A percentile compares a stretch with the other conserved stretches of the same genome.
These are phyloP conservation scores for Dermatophagoides farinae DNA, from an alignment of 1,140 invertebrate genomes.

Conservation along the genomic window DNA sequence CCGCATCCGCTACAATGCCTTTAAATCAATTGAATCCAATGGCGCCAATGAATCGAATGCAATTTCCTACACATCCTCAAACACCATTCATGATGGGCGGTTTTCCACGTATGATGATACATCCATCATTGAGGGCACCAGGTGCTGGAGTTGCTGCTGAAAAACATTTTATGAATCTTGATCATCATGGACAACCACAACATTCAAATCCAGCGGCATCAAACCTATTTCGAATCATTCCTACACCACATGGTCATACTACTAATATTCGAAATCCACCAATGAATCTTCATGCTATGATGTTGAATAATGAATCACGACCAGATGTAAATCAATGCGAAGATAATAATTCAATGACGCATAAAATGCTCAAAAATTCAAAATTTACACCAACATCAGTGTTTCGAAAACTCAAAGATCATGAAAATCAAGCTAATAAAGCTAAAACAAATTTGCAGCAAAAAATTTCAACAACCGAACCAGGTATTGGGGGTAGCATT, in stretches of 20 bases:
- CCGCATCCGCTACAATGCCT: not conserved
- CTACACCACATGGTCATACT: not conserved
- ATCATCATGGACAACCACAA: not conserved
- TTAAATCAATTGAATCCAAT: not conserved
- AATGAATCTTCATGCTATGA: not conserved
- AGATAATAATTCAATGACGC: not conserved
- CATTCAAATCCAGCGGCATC: not conserved
- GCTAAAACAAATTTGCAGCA: not conserved
- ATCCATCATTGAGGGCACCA: too few species aligned
- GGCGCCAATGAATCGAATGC: not conserved
- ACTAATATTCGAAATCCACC: not conserved
- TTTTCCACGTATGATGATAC: too few species aligned
- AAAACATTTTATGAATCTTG: not conserved
- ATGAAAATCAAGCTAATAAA: not conserved
- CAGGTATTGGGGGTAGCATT: not conserved
- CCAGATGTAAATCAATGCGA: not conserved
- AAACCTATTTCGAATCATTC: not conserved
- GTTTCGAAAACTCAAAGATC: constrained; percentile 1
- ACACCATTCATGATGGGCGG: too few species aligned
- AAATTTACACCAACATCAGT: constrained; percentile 8
- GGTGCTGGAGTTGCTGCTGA: not conserved
- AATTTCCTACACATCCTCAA: too few species aligned
- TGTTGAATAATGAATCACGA: not conserved
- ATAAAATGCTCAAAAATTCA: not conserved
- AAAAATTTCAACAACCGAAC: not conserved